These are phyloP conservation scores for Eupsilia transversa DNA, from an alignment of 2,888 invertebrate genomes.

Conservation along the genomic window DNA sequence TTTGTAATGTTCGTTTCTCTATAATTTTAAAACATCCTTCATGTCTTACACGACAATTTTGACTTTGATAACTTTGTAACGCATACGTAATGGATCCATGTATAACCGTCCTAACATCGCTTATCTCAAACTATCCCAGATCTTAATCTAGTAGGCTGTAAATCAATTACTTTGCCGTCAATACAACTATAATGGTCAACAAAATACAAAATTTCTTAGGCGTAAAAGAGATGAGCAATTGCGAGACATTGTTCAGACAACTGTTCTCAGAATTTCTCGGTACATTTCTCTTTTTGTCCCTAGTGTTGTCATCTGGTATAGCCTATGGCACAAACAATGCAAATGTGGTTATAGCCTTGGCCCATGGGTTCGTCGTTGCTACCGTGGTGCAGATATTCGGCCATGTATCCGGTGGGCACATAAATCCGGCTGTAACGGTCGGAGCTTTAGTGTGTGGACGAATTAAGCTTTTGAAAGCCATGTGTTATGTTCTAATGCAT, in stretches of 20 bases:
- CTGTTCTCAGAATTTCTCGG: constrained; percentile 69
- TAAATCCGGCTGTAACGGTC: constrained; percentile 73
- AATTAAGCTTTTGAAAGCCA: constrained; percentile 69
- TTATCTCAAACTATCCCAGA: constrained; percentile 15
- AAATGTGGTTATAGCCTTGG: constrained; percentile 54
- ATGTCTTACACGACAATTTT: background rate
- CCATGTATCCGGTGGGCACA: constrained; percentile 70
- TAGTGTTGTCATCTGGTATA: constrained; percentile 59
- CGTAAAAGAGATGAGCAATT: constrained; percentile 63
- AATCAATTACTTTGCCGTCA: background rate
- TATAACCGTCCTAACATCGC: background rate
- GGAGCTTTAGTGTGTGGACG: constrained; percentile 66
- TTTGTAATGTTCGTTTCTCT: background rate
- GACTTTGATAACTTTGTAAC: background rate
- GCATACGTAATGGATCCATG: background rate
- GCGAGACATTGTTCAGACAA: constrained; percentile 59
- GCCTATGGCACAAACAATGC: constrained; percentile 23
- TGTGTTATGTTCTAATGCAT: constrained; percentile 69
- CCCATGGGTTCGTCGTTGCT: constrained; percentile 66
- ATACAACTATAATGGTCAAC: constrained; percentile 38
- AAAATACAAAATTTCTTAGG: constrained; percentile 55
- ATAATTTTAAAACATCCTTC: background rate
- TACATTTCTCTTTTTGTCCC: constrained; percentile 65
- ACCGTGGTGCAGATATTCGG: constrained; percentile 69
- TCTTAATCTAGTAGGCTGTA: constrained; percentile 36